Evolutionary conservation across 2,888 invertebrate genomes (phyloP), one percentile per base, ranked within the genome.

Genomic region (Melanostoma mellinum): DNA sequence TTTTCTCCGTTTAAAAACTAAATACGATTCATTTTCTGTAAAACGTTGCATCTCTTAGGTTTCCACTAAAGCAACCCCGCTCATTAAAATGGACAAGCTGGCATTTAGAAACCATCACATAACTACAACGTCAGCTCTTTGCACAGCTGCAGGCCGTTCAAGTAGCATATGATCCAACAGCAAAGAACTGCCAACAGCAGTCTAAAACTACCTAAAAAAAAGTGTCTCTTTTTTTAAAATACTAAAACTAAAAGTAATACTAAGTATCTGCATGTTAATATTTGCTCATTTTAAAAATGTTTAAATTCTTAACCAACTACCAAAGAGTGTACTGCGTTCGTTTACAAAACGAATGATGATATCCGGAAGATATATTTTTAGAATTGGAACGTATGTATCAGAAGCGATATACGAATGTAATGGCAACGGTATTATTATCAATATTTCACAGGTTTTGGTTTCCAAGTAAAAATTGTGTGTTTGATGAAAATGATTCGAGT

Each of bases 51-150:
- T 10, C 35, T 32, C 36, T 58, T 42, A 88, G 89, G 86, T 81
- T 8, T 88, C 87, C 36, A 80, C 87, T 3, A 88, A 88, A 71
- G 88, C 88, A 36, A 89, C 88, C 38, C 89, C 88, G 32, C 86
- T 89, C 10, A 87, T 87, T 30, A 87, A 88, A 77, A 87, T 88
- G 75, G 88, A 89, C 67, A 88, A 88, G 72, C 58, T 88, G 38
- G 86, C 88, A 20, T 73, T 89, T 52, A 88, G 88, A 4, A 89
- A 89, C 84, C 89, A 90, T 82, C 91, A 90, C 69, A 89, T 90
- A 75, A 90, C 90, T 46, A 90, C 90, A 65, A 90, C 91, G 44
- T 90, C 90, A 6, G 90, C 90, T 65, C 88, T 90, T 33, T 89
- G 89, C 76, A 89, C 89, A 42, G 88, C 88, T 44, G 87, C 88